Conservation (phyloP, 2,888 invertebrate species). For the Epirrita christyi region DNA sequence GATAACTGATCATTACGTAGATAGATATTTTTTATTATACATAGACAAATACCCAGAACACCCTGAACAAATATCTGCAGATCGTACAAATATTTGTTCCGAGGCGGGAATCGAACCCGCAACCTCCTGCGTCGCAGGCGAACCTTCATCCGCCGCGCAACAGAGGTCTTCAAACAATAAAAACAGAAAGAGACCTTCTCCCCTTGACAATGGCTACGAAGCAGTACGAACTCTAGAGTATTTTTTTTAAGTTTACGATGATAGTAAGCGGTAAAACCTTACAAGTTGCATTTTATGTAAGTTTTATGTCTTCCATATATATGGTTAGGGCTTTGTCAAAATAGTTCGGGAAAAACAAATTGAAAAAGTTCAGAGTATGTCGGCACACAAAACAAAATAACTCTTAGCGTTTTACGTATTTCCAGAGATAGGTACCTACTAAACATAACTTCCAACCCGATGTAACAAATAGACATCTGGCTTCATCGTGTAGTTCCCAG, state of each 20-base stretch:
- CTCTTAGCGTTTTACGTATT: background rate
- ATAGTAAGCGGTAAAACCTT: slow-evolving; percentile 52
- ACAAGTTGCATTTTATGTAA: slow-evolving; percentile 49
- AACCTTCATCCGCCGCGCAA: no score
- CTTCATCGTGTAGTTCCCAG: no score
- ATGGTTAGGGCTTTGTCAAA: slow-evolving; percentile 36
- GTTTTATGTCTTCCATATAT: slow-evolving; percentile 37
- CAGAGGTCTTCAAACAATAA: no score
- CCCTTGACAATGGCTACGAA: background rate
- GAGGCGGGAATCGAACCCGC: no score
- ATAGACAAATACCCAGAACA: no score
- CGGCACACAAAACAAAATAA: slow-evolving; percentile 8
- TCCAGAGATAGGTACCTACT: background rate
- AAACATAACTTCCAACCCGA: background rate
- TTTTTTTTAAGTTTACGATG: slow-evolving; percentile 25
- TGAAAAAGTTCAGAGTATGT: slow-evolving; percentile 29
- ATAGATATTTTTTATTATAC: no score
- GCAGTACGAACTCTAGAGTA: slow-evolving; percentile 13
- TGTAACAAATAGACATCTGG: no score
- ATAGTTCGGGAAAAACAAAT: slow-evolving; percentile 27
- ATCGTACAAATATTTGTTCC: no score
- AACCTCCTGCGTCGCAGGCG: no score
- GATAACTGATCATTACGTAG: no score
- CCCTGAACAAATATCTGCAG: no score
- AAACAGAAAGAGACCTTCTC: background rate